phyloP scores from a whole-genome alignment of 2,113 vertebrate genomes.

The Pseudopipra pipra region DNA sequence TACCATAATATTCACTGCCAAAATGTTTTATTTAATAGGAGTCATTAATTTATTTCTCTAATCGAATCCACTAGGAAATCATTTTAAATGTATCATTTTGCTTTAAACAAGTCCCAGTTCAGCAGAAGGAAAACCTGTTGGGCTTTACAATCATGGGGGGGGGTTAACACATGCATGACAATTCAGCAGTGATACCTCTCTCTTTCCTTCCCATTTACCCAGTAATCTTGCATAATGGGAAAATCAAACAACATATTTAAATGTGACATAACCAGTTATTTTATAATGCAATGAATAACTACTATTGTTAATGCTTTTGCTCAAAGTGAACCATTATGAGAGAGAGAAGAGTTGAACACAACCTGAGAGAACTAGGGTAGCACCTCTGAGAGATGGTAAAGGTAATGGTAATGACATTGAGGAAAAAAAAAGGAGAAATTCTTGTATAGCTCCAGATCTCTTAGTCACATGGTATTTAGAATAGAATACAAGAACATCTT shows the following conservation, averaged over 20 bases:
- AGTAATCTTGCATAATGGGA: neutral
- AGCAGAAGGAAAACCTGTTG: slow-evolving; percentile 17
- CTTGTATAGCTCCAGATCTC: neutral
- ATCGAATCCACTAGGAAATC: slow-evolving; percentile 55
- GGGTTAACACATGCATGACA: neutral
- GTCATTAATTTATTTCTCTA: slow-evolving; percentile 61
- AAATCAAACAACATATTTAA: neutral
- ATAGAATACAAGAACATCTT: neutral
- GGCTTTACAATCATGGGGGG: neutral
- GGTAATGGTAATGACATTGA: neutral
- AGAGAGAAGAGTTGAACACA: neutral
- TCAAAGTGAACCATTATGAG: neutral
- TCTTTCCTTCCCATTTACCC: neutral
- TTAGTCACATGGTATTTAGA: neutral
- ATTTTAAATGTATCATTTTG: slow-evolving; percentile 59
- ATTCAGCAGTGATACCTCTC: neutral
- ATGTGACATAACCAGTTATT: neutral
- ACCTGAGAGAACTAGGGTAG: slow-evolving; percentile 12
- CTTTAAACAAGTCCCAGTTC: slow-evolving; percentile 46
- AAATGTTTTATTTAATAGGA: slow-evolving; percentile 69
- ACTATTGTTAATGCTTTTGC: neutral
- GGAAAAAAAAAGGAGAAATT: neutral
- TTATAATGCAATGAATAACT: neutral
- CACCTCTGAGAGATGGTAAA: neutral
- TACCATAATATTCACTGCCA: slow-evolving; percentile 44